These are phyloP conservation scores for Actinia tenebrosa DNA, from an alignment of 64 coral and sea anemone genomes.

Conservation along the genomic window DNA sequence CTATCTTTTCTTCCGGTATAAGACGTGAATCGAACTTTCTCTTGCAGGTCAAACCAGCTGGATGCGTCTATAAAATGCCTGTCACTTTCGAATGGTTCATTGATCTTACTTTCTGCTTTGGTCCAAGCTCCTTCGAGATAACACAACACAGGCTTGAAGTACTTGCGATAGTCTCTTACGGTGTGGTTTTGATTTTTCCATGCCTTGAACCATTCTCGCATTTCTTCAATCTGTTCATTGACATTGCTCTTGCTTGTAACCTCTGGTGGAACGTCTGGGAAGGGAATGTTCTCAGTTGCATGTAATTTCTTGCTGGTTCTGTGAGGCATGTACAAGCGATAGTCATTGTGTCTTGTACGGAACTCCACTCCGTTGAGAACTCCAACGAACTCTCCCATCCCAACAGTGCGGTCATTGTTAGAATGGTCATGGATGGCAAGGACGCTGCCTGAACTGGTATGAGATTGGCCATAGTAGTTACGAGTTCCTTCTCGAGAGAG, in stretches of 20 bases:
- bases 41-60: slow-evolving; percentile 75
- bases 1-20: slow-evolving; percentile 76
- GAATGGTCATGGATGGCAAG: slow-evolving; percentile 69
- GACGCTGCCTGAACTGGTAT: slow-evolving; percentile 17
- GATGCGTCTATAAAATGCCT: slow-evolving; percentile 71
- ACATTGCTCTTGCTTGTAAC: slow-evolving; percentile 32
- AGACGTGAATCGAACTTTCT: slow-evolving; percentile 80
- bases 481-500: slow-evolving; percentile 28
- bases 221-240: slow-evolving; percentile 45
- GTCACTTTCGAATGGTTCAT: slow-evolving; percentile 78
- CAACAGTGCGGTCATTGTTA: slow-evolving; percentile 72
- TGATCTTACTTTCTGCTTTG: slow-evolving; percentile 36
- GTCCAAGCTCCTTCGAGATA: slow-evolving; percentile 74
- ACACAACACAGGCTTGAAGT: slow-evolving; percentile 75
- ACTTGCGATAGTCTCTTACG: slow-evolving; percentile 61
- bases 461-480: slow-evolving; percentile 46
- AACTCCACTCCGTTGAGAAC: slow-evolving; percentile 79
- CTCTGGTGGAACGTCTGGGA: slow-evolving; percentile 64
- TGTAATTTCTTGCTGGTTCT: slow-evolving; percentile 28
- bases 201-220: slow-evolving; percentile 72
- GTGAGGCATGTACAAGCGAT: slow-evolving; percentile 60
- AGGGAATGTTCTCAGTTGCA: slow-evolving; percentile 51
- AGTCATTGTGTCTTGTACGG: slow-evolving; percentile 78
- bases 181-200: slow-evolving; percentile 51
- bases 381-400: slow-evolving; percentile 64